Base-by-base conservation (phyloP, 2,888 invertebrate genomes). In the Mesorhabditis belari region DNA sequence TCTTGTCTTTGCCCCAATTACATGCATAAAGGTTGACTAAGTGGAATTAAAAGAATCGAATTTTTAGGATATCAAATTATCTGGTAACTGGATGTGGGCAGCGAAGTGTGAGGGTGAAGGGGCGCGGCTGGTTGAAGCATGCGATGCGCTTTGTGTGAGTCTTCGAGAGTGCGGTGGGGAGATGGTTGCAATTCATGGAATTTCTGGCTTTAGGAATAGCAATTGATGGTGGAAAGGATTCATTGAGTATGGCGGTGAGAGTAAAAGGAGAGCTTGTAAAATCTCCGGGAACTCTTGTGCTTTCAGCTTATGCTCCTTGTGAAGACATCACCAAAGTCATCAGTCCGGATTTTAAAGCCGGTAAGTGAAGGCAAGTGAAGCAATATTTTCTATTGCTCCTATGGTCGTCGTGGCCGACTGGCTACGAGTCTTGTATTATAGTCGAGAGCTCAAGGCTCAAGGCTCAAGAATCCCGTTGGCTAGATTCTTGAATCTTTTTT, bases 11-110 rank as follows among this genome's bases (percentile, higher is more conserved):
- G 87, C 87, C n/a, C 83, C 82, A 49, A 85, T 88, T 63, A 81
- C 83, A 3, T 71, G 75, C 62, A 68, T 84, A 2, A 81, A 85
- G 83, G 87, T 87, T n/a, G n/a, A n/a, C n/a, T n/a, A n/a, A n/a
- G n/a, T n/a, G n/a, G n/a, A n/a, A 76, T 50, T 19, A 24, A 25
- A 17, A 5, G 26, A 5, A 57, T 21, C 27, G 5, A 3, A 49
- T 50, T 29, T 19, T 50, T 55, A 88, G 83, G 96, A 98, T 83
- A 89, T 96, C 1, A 98, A 96, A 83, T 95, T 95, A 82, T 93
- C 92, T 49, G 96, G 92, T n/a, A 98, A 98, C 83, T 98, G 96
- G 96, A 98, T 98, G 98, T 98, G 96, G 96, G 89, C 93, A 0
- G 96, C 95, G 12, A 96, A 96, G 84, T 85, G 92, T 21, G 88